A percentile compares a stretch with the other conserved stretches of the same genome.
Evolutionary conservation across 1,140 invertebrate genomes (phyloP).

Genomic region (Reticulitermes speratus): DNA sequence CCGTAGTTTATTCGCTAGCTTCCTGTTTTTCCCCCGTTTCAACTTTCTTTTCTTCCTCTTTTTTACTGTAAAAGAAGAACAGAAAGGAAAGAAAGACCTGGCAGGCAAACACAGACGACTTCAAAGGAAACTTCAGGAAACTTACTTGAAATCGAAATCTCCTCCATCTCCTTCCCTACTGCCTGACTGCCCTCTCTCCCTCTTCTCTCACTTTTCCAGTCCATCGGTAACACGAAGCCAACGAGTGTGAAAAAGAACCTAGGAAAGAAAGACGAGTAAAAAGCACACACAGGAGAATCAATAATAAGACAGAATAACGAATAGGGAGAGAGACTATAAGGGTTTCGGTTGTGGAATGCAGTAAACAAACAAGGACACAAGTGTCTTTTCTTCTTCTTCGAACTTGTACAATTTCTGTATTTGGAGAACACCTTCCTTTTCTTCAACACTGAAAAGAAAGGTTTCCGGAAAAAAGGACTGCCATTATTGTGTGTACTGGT

Average conservation of each 20-base stretch:
- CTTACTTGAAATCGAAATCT: background rate
- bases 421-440: no score
- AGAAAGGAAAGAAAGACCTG: background rate
- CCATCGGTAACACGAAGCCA: background rate
- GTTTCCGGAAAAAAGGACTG: no score
- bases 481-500: no score
- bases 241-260: background rate
- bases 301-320: background rate
- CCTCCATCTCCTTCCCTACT: background rate
- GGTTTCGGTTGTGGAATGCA: no score
- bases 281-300: background rate
- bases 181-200: background rate
- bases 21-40: background rate
- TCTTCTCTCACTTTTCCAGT: background rate
- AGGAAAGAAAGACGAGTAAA: no score
- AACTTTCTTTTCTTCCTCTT: background rate
- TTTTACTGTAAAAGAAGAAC: background rate
- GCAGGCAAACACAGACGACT: background rate
- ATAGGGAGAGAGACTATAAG: background rate
- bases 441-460: no score
- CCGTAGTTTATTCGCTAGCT: background rate
- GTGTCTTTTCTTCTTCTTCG: no score
- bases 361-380: no score
- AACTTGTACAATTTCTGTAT: no score
- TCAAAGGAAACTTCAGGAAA: slow-evolving; percentile 5